Evolutionary conservation across 2,888 invertebrate genomes (phyloP).

Genomic region (Cheiracanthium punctorium): DNA sequence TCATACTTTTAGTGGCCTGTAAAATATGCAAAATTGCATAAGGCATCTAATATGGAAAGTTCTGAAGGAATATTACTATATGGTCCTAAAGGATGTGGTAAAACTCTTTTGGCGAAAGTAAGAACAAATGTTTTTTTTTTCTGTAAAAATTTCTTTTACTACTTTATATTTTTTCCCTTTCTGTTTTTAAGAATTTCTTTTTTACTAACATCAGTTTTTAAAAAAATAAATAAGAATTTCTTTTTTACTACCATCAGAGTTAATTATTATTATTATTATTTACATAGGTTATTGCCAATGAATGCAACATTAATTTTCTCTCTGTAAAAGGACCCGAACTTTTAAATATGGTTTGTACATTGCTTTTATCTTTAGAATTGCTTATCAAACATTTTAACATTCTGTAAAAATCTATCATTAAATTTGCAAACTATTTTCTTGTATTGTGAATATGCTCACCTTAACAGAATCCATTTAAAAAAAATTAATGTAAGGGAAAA

Average conservation of each 20-base stretch:
- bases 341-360: constrained; percentile 88
- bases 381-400: no score
- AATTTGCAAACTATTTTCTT: no score
- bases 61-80: constrained; percentile 94
- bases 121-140: not conserved
- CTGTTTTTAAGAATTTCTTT: not conserved
- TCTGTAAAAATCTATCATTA: no score
- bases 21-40: constrained; percentile 87
- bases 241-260: not conserved
- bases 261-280: no score
- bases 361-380: no score
- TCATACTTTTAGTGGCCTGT: constrained; percentile 86
- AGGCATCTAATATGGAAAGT: constrained; percentile 85
- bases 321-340: constrained; percentile 99
- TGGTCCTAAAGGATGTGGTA: constrained; percentile 92
- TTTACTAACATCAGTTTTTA: not conserved
- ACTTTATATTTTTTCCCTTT: not conserved
- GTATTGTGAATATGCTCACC: no score
- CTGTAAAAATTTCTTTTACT: not conserved
- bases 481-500: no score
- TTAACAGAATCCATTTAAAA: no score
- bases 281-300: constrained; percentile 91
- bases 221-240: not conserved
- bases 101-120: constrained; percentile 94
- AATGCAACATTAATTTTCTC: constrained; percentile 98